A percentile compares a stretch with the other conserved stretches of the same genome.
Conservation (phyloP, 2,888 invertebrate species). For the Rhopalosiphum nymphaeae region DNA sequence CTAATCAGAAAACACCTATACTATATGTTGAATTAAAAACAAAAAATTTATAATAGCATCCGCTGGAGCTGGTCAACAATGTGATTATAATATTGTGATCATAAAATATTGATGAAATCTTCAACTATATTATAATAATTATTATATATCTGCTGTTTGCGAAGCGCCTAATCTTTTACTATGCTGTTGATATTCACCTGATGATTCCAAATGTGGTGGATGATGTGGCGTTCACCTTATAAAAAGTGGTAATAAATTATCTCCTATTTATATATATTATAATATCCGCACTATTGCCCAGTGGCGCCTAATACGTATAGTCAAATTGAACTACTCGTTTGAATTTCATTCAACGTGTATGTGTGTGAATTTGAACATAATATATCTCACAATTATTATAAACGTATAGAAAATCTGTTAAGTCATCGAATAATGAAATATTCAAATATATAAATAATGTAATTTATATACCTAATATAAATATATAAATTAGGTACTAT, state of each 20-base stretch:
- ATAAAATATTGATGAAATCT: not conserved
- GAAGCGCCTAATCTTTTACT: not conserved
- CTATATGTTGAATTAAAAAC: not conserved
- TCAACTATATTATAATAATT: not conserved
- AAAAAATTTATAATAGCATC: not conserved
- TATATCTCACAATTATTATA: not conserved
- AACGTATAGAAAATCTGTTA: not conserved
- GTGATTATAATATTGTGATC: not conserved
- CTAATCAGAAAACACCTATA: not conserved
- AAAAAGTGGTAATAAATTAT: not conserved
- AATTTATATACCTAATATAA: too few relatives aligned
- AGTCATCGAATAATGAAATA: not conserved
- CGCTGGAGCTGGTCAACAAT: not conserved
- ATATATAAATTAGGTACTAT: not conserved
- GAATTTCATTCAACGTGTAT: not conserved
- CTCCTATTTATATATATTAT: not conserved
- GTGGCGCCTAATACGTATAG: too few relatives aligned
- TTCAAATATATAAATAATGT: not conserved
- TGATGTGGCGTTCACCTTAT: not conserved
- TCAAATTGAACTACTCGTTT: too few relatives aligned
- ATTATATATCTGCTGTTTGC: not conserved
- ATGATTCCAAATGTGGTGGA: not conserved
- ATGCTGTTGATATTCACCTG: not conserved
- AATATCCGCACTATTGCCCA: too few relatives aligned
- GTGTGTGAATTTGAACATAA: not conserved